A percentile compares a stretch with the other conserved stretches of the same genome.
These are phyloP conservation scores for Fistularia commersonii DNA, from an alignment of 2,797 vertebrate genomes.

Conservation along the genomic window DNA sequence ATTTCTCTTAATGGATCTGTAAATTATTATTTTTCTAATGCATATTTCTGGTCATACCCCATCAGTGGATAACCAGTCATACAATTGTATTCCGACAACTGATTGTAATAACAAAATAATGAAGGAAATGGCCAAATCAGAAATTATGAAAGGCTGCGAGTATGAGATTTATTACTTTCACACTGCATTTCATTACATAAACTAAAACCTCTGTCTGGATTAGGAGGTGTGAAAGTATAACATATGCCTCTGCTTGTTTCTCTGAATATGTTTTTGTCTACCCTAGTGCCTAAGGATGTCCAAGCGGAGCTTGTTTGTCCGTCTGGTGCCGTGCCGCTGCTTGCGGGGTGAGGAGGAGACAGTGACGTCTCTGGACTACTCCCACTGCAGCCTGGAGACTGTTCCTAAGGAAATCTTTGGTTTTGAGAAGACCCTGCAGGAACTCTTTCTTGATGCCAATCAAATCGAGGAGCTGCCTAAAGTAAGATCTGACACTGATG, in stretches of 20 bases:
- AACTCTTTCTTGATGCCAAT: constrained; percentile 99
- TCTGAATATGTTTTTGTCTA: constrained; percentile 36
- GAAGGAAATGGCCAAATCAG: too few species aligned
- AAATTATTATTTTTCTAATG: too few species aligned
- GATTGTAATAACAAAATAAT: too few species aligned
- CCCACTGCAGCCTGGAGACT: constrained; percentile 98
- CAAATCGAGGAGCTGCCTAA: constrained; percentile 99
- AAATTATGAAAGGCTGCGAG: too few species aligned
- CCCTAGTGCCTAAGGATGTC: constrained; percentile 94
- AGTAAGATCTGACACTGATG: constrained; percentile 67
- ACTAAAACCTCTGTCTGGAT: not conserved
- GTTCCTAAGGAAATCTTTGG: constrained; percentile 98
- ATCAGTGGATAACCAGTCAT: too few species aligned
- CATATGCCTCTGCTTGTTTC: not conserved
- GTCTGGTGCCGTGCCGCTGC: constrained; percentile 97
- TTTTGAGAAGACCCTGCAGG: constrained; percentile 98
- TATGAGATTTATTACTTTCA: too few species aligned
- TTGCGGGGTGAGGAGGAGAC: constrained; percentile 96
- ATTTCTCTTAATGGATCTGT: too few species aligned
- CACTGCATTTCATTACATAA: not conserved
- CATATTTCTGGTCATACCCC: too few species aligned
- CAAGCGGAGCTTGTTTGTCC: constrained; percentile 95
- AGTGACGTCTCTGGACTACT: constrained; percentile 95
- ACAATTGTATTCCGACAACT: too few species aligned
- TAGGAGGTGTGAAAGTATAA: not conserved